Conservation (phyloP, 2,797 vertebrate genomes). For the Champsocephalus esox region DNA sequence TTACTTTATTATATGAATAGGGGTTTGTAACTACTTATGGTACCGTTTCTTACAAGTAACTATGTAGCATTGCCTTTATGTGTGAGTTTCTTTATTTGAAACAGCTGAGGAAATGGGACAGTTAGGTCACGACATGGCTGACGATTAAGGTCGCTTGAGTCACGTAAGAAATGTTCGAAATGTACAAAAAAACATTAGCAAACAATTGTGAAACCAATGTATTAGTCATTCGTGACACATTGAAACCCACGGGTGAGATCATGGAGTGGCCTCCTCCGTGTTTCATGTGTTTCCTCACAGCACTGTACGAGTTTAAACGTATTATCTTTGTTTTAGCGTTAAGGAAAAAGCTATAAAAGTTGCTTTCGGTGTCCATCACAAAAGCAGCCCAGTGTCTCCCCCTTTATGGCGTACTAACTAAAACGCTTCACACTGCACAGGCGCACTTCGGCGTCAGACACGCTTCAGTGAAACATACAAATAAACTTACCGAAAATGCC, state of each 20-base stretch:
- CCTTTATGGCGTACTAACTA: constrained; percentile 84
- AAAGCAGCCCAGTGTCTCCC: constrained; percentile 47
- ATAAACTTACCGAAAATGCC: constrained; percentile 82
- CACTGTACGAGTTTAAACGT: not conserved
- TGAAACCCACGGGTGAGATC: constrained; percentile 37
- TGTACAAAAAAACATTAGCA: constrained; percentile 54
- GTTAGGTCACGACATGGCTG: constrained; percentile 37
- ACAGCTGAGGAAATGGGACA: constrained; percentile 17
- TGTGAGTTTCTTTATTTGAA: constrained; percentile 4
- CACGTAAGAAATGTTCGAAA: constrained; percentile 36
- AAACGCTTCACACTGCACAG: constrained; percentile 79
- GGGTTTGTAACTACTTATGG: not conserved
- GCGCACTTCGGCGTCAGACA: constrained; percentile 80
- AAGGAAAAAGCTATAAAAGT: constrained; percentile 66
- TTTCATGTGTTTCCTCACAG: not conserved
- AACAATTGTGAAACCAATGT: constrained; percentile 51
- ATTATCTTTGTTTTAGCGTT: not conserved
- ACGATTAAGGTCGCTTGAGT: constrained; percentile 33
- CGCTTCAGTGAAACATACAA: constrained; percentile 80
- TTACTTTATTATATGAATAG: not conserved
- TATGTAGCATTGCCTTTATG: not conserved
- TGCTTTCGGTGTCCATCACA: constrained; percentile 43
- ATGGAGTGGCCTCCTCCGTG: not conserved
- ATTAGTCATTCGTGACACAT: constrained; percentile 63
- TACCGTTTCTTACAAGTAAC: not conserved